Conservation (phyloP, 2,113 vertebrate genomes). For the Sitta europaea region DNA sequence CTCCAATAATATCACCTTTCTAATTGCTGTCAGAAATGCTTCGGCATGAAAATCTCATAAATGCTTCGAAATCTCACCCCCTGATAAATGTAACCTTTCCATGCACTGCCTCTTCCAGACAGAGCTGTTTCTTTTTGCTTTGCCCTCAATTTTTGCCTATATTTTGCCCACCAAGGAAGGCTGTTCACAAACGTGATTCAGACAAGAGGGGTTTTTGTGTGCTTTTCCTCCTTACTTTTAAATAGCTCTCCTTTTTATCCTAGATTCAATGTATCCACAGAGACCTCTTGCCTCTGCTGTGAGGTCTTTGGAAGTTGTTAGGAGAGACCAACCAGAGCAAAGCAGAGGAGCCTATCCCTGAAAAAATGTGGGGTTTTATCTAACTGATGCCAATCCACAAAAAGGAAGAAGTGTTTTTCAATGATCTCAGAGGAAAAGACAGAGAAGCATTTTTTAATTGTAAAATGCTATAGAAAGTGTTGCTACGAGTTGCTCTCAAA, state of each 20-base stretch:
- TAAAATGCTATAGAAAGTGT: background rate
- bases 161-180: background rate
- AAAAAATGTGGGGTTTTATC: background rate
- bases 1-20: background rate
- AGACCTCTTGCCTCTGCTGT: background rate
- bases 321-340: background rate
- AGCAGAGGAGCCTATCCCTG: background rate
- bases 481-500: background rate
- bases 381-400: background rate
- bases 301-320: background rate
- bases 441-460: background rate
- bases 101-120: background rate
- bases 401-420: background rate
- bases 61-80: background rate
- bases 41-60: background rate
- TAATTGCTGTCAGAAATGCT: background rate
- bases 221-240: background rate
- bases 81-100: background rate
- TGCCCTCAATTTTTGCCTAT: background rate
- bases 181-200: background rate
- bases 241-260: background rate
- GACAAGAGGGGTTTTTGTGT: background rate
- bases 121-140: background rate
- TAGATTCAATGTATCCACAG: background rate
- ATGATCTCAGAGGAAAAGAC: background rate